Conservation (phyloP, 2,113 vertebrate species). For the Neotoma lepida region DNA sequence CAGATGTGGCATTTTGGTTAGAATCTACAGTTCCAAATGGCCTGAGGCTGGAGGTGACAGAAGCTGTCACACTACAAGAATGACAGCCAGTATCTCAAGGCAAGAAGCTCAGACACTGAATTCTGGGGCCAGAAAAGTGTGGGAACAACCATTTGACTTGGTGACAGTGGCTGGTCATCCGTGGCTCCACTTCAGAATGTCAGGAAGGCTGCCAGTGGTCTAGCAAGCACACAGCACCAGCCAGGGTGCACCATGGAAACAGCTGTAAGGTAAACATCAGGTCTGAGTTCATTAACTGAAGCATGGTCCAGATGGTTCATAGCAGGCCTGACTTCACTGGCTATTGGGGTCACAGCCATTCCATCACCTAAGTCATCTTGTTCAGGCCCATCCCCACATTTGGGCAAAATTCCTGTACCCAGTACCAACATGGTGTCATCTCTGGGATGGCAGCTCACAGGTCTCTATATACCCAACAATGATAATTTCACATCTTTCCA, state of each 20-base stretch:
- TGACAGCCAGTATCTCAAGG: too few relatives aligned
- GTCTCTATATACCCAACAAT: background rate
- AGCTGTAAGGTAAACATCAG: too few relatives aligned
- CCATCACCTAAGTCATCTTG: background rate
- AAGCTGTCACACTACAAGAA: background rate
- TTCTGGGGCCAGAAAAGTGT: background rate
- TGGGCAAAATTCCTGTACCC: background rate
- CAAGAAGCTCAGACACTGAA: background rate
- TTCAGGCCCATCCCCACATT: background rate
- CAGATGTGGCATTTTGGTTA: background rate
- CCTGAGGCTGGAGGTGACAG: background rate
- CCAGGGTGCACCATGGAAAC: accelerated
- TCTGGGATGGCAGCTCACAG: background rate
- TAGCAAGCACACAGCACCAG: background rate
- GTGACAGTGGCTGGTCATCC: too few relatives aligned
- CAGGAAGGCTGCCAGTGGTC: background rate
- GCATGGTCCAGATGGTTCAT: background rate
- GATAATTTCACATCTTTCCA: background rate
- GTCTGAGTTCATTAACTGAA: background rate
- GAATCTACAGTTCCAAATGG: background rate
- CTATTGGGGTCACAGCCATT: too few relatives aligned
- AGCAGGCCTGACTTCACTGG: background rate
- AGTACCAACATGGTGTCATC: accelerated
- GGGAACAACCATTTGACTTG: background rate
- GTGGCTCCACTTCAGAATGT: background rate